Conservation (phyloP, 2,113 vertebrate species). For the Alexandromys fortis region DNA sequence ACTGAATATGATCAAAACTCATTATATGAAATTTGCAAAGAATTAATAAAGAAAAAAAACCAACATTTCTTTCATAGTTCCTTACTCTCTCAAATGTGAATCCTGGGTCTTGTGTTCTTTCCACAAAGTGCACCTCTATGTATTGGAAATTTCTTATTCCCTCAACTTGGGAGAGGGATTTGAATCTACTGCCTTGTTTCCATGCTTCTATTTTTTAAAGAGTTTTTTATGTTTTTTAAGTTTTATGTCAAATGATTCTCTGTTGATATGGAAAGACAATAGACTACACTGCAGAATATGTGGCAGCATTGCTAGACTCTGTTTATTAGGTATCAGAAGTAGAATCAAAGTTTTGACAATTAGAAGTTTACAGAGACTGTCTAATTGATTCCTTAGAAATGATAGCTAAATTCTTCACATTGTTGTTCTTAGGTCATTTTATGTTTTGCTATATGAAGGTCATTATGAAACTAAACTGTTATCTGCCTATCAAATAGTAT, state of each 20-base stretch:
- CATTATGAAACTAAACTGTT: neutral
- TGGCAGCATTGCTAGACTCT: neutral
- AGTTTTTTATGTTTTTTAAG: neutral
- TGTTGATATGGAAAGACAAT: neutral
- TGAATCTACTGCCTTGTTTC: neutral
- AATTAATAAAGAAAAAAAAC: neutral
- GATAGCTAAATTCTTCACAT: conserved; percentile 66
- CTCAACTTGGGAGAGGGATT: neutral
- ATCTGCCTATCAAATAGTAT: no score
- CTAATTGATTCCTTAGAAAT: conserved; percentile 69
- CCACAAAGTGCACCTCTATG: neutral
- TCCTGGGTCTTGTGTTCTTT: neutral
- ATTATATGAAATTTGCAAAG: neutral
- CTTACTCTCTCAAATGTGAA: neutral
- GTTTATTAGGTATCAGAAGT: neutral
- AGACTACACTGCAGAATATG: neutral
- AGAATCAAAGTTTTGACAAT: neutral
- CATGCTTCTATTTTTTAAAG: neutral
- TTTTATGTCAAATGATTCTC: neutral
- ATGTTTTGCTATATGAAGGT: neutral
- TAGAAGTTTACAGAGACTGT: neutral
- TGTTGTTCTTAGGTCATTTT: neutral
- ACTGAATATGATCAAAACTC: neutral
- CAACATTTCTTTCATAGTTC: neutral
- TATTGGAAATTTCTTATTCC: neutral